A percentile compares a stretch with the other conserved stretches of the same genome.
These are phyloP conservation scores for Heterochromis multidens DNA, from an alignment of 2,113 vertebrate genomes.

Conservation along the genomic window DNA sequence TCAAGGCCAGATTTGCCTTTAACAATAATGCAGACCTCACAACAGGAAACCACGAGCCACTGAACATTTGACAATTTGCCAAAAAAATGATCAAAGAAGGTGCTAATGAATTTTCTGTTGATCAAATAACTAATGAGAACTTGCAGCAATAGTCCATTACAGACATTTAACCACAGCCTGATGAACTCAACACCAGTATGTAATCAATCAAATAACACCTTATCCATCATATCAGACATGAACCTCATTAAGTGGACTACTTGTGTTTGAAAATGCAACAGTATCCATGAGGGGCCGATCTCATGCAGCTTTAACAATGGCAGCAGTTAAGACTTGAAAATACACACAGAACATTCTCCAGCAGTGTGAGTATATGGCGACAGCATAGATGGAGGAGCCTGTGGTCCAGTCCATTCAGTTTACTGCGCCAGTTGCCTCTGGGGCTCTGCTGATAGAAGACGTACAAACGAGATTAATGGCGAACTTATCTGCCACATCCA, in stretches of 20 bases:
- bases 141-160: neutral
- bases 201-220: neutral
- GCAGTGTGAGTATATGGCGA: neutral
- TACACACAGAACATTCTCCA: neutral
- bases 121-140: neutral
- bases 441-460: conserved; percentile 27
- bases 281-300: neutral
- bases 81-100: neutral
- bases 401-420: conserved; percentile 22
- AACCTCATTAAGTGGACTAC: neutral
- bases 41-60: neutral
- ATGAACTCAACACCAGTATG: neutral
- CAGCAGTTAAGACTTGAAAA: neutral
- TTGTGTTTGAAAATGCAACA: neutral
- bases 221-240: neutral
- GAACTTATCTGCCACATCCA: conserved; percentile 41
- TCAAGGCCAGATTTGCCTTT: neutral
- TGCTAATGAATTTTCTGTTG: neutral
- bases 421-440: conserved; percentile 3
- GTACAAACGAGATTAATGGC: conserved; percentile 53
- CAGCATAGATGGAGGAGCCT: conserved; percentile 26
- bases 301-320: conserved; percentile 1
- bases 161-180: neutral
- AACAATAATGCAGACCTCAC: neutral
- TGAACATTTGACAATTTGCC: neutral